These are phyloP conservation scores for Taurulus bubalis DNA, from an alignment of 2,113 vertebrate genomes.

Conservation along the genomic window DNA sequence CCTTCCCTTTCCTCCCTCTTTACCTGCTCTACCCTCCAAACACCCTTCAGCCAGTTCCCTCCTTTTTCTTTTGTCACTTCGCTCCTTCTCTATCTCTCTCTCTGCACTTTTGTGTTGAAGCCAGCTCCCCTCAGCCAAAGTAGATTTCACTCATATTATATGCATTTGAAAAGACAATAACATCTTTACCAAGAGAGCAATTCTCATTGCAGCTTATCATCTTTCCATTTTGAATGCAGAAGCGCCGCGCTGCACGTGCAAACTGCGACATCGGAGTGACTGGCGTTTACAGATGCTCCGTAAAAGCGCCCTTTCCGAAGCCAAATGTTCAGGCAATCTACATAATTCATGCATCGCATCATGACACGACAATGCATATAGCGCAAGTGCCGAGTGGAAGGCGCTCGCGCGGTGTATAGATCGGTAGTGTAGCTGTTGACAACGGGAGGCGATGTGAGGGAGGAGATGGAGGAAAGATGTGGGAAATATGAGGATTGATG, in stretches of 20 bases:
- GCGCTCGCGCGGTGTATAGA: constrained; percentile 27
- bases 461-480: constrained; percentile 6
- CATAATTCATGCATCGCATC: constrained; percentile 69
- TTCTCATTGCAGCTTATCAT: constrained; percentile 19
- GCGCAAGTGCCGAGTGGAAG: constrained; percentile 51
- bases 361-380: constrained; percentile 47
- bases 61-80: constrained; percentile 43
- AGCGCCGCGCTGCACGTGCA: background rate
- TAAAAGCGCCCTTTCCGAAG: constrained; percentile 22
- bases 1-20: background rate
- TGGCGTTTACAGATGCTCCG: constrained; percentile 31
- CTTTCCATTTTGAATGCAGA: constrained; percentile 24
- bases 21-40: constrained; percentile 76
- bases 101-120: constrained; percentile 27
- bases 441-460: constrained; percentile 21
- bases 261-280: constrained; percentile 11
- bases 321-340: constrained; percentile 46
- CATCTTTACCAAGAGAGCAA: background rate
- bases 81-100: constrained; percentile 20
- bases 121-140: constrained; percentile 27
- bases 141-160: constrained; percentile 1
- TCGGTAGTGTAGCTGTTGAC: constrained; percentile 33
- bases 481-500: constrained; percentile 37
- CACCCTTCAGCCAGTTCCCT: constrained; percentile 77
- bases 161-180: constrained; percentile 38